A percentile compares a stretch with the other conserved stretches of the same genome.
Conservation (phyloP, 2,797 vertebrate genomes). For the Takifugu rubripes region DNA sequence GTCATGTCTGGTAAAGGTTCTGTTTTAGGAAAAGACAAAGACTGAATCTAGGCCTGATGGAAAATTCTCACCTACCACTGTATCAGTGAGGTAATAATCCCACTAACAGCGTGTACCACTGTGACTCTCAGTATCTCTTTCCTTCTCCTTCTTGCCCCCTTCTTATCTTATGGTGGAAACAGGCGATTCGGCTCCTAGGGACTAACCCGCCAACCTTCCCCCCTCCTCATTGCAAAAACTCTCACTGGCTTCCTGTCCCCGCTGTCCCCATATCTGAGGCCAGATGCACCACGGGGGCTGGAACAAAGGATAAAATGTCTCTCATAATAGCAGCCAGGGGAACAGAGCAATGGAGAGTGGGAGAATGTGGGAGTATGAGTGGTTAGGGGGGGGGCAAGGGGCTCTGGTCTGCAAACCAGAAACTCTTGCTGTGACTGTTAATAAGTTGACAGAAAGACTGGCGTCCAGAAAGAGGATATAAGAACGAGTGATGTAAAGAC, state of each 20-base stretch:
- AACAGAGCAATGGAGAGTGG: constrained; percentile 57
- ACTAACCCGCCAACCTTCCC: constrained; percentile 21
- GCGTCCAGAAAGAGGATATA: constrained; percentile 26
- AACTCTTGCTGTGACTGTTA: constrained; percentile 70
- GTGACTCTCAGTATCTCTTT: constrained; percentile 46
- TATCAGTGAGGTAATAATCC: constrained; percentile 25
- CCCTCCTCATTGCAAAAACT: constrained; percentile 54
- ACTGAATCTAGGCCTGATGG: constrained; percentile 4
- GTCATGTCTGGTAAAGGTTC: no score
- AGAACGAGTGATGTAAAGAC: constrained; percentile 40
- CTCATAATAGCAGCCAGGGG: constrained; percentile 77
- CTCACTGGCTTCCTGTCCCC: constrained; percentile 68
- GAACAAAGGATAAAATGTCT: constrained; percentile 81
- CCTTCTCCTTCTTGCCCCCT: constrained; percentile 52
- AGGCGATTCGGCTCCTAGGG: constrained; percentile 58
- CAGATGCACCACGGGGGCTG: constrained; percentile 78
- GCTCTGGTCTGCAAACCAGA: constrained; percentile 71
- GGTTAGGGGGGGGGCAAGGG: constrained; percentile 26
- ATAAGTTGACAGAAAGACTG: constrained; percentile 61
- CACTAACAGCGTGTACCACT: constrained; percentile 1
- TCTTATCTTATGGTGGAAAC: constrained; percentile 69
- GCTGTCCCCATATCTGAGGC: constrained; percentile 73
- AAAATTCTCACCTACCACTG: constrained; percentile 9
- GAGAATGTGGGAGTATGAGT: constrained; percentile 45
- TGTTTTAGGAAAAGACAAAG: no score